Base-by-base conservation (phyloP, 2,888 invertebrate genomes). In the Drosophila paramelanica region DNA sequence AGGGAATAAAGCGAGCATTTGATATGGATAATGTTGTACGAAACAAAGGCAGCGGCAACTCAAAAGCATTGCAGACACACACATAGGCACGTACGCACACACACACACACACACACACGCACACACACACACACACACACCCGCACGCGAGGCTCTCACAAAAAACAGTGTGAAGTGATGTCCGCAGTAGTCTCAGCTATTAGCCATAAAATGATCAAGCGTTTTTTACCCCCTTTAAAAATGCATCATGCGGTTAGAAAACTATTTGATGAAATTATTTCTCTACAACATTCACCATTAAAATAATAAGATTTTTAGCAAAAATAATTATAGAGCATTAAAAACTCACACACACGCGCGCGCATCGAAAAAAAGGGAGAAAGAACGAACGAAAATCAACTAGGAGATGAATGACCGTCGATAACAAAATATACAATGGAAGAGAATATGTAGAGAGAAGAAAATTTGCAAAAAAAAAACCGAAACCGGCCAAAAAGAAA, bases 331-430 rank as follows among this genome's bases (percentile, higher is more conserved):
- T 67, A 77, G 49, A 62, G 62, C 61, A 62, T 56, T 73, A 67
- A 73, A 58, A 73, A 51, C 65, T 64, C 59, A 47, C 50, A 60
- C 43, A 68, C 47, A 36, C 66, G 62, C 77, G 69, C 73, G 65
- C 62, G 65, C 59, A 69, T 64, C 79, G 73, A 56, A 70, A 73
- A 75, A 43, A 59, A 77, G 64, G 67, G 60, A 76, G 68, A 82
- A 84, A 62, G 77, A 62, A 68, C 53, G 56, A 79, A 69, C 53
- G 79, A 88, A 86, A 82, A 82, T 82, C 88, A 76, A 88, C 77
- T 86, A 82, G 83, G 64, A 88, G 86, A 82, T 82, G 82, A 82
- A 86, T 88, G 88, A 88, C 82, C 82, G 83, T 82, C 82, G 77
- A 82, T 82, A 82, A 82, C 86, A 86, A 81, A 81, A 82, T 86